These are phyloP conservation scores for Sorex araneus DNA, from an alignment of 2,113 vertebrate species.

Conservation along the genomic window DNA sequence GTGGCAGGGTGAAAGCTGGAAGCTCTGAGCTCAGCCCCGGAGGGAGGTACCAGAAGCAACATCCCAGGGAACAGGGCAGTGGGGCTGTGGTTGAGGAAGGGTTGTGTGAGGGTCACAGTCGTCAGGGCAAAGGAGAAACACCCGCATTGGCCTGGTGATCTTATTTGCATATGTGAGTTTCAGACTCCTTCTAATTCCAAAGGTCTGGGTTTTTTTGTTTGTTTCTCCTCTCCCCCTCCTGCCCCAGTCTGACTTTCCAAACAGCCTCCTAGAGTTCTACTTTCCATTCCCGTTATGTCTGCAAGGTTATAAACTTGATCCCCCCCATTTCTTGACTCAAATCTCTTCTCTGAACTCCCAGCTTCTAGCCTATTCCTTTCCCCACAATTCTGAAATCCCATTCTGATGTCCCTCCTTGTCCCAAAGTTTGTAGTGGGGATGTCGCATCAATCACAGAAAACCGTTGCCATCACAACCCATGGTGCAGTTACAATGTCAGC, in stretches of 20 bases:
- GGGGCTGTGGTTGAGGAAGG: not conserved
- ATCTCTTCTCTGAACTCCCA: not conserved
- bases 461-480: not conserved
- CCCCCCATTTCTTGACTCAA: not conserved
- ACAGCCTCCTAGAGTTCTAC: not conserved
- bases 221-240: not conserved
- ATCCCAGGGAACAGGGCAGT: not conserved
- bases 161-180: conserved; percentile 46
- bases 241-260: not conserved
- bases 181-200: conserved; percentile 1
- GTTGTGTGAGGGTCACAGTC: not conserved
- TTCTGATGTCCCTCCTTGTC: not conserved
- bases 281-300: not conserved
- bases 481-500: not conserved
- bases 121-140: not conserved
- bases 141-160: not conserved
- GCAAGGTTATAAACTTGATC: not conserved
- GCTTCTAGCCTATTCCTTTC: conserved; percentile 7
- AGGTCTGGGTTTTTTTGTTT: too few relatives aligned
- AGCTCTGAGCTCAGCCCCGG: not conserved
- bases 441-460: not conserved
- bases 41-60: not conserved
- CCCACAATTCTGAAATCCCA: conserved; percentile 33
- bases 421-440: not conserved
- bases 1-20: not conserved